Evolutionary conservation across 2,113 vertebrate species (phyloP), one percentile per base, ranked within the genome.

Genomic region (Thomomys bottae): DNA sequence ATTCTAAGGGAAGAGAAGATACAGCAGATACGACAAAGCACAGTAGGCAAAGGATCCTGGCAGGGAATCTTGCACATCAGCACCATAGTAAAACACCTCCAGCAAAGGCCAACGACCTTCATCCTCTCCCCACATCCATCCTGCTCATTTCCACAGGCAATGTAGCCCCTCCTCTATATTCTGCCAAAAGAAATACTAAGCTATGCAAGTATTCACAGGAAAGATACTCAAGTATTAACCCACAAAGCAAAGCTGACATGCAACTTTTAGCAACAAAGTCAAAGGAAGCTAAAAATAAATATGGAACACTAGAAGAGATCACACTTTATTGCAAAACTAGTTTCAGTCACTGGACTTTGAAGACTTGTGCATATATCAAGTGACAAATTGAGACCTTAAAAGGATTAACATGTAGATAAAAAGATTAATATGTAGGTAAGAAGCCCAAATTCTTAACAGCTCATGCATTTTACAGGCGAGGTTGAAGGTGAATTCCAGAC

Each of bases 111-210:
- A 32, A 70, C 23, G 42, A 71, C 57, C 61, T 57, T 34, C 21
- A 61, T 21, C 64, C 71, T 38, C 36, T 76, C 34, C 26, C n/a
- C n/a, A 82, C 7, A 42, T 2, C 5, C 75, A 81, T 40, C 34
- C 21, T 88, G 45, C 34, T 88, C 26, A 70, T 68, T 64, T 61
- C 88, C 84, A 66, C 8, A 61, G 38, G 77, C 72, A 85, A 85
- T 54, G 42, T 80, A 81, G 68, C 21, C 38, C 34, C 15, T 45
- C 57, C 82, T 86, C 40, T 20, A 23, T 89, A 85, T 28, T 24
- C 68, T 75, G 38, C 34, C 72, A 57, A 49, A 63, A 42, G 3
- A 42, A 59, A 63, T 26, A 59, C 21, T 42, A 36, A 85, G 38
- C 59, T 34, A 10, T 20, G 3, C 8, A 77, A 68, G 40, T 34